phyloP scores from a whole-genome alignment of 2,797 vertebrate genomes.

The Prionace glauca region DNA sequence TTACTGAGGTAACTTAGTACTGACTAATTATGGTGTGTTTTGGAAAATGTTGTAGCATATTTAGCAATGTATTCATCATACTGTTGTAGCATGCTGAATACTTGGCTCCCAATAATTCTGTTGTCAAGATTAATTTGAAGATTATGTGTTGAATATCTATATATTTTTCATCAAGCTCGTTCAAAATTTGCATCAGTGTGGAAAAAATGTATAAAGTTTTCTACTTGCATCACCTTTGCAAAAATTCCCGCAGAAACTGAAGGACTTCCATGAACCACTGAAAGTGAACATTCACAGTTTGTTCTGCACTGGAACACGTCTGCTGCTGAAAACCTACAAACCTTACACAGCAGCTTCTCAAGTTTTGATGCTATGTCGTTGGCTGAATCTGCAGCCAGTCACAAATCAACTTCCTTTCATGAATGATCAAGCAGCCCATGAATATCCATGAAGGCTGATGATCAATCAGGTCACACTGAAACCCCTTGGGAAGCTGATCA shows the following conservation, averaged over 20 bases:
- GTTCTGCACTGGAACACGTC: background rate
- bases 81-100: background rate
- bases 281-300: background rate
- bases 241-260: background rate
- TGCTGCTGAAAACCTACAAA: background rate
- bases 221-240: background rate
- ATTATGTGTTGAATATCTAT: background rate
- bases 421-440: background rate
- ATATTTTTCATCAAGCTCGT: constrained; percentile 6
- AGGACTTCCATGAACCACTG: background rate
- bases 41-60: background rate
- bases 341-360: background rate
- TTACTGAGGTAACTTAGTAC: background rate
- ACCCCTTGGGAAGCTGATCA: background rate
- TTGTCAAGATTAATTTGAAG: constrained; percentile 9
- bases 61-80: constrained; percentile 13
- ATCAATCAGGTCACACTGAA: constrained; percentile 4
- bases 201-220: background rate
- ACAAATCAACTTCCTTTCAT: background rate
- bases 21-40: background rate
- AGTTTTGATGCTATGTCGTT: background rate
- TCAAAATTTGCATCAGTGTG: background rate
- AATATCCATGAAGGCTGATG: constrained; percentile 8
- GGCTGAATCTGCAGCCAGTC: background rate
- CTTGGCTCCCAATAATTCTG: background rate